These are phyloP conservation scores for Melanotaenia maccullochi DNA, from an alignment of 2,797 vertebrate species.

Conservation along the genomic window DNA sequence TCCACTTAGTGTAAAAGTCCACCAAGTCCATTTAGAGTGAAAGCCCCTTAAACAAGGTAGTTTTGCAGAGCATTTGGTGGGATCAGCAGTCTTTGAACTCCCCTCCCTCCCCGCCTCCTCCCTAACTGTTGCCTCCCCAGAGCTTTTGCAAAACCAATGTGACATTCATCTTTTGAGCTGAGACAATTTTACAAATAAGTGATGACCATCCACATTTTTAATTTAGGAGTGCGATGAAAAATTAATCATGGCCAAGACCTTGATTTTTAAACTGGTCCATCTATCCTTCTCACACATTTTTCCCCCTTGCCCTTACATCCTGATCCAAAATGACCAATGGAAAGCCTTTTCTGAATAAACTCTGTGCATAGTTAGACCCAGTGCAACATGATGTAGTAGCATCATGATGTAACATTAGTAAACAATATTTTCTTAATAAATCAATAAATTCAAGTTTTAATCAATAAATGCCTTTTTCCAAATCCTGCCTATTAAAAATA, in stretches of 20 bases:
- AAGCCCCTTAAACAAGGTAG: constrained; percentile 71
- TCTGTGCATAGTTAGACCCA: neutral
- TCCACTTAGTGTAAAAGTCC: constrained; percentile 72
- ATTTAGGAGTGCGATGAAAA: constrained; percentile 84
- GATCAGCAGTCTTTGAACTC: constrained; percentile 75
- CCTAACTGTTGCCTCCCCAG: constrained; percentile 52
- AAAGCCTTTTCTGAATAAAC: neutral
- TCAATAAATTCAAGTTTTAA: neutral
- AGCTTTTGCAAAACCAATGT: constrained; percentile 79
- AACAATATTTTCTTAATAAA: neutral
- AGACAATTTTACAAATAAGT: constrained; percentile 85
- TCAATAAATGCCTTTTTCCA: neutral
- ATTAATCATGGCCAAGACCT: constrained; percentile 77
- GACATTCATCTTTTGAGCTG: constrained; percentile 75
- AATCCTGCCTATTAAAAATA: neutral
- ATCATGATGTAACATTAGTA: neutral
- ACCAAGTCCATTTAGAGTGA: constrained; percentile 73
- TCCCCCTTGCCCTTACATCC: constrained; percentile 3
- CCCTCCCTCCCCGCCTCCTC: constrained; percentile 40
- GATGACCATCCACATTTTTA: constrained; percentile 86
- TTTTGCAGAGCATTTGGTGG: constrained; percentile 70
- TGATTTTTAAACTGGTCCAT: constrained; percentile 73
- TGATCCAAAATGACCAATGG: neutral
- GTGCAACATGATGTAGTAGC: neutral
- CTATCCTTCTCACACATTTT: constrained; percentile 21